Conservation (phyloP, 2,797 vertebrate species). For the Pelobates cultripes region DNA sequence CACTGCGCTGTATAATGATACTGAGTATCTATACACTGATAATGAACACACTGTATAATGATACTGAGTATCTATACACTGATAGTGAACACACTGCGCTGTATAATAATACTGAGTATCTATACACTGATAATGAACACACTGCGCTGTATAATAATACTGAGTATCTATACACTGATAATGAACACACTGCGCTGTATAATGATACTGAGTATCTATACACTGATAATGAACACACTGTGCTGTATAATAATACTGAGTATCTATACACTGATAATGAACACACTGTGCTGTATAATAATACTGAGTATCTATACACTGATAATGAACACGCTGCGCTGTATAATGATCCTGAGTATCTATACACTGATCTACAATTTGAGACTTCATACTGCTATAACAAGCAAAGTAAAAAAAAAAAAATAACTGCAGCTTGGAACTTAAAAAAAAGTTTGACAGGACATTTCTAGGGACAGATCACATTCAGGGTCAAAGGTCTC, state of each 20-base stretch:
- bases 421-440: too few species aligned
- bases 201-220: neutral
- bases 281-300: neutral
- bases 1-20: neutral
- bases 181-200: neutral
- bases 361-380: conserved; percentile 1
- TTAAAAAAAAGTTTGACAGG: too few species aligned
- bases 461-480: too few species aligned
- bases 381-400: neutral
- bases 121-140: neutral
- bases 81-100: neutral
- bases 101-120: neutral
- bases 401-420: too few species aligned
- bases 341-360: neutral
- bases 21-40: neutral
- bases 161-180: conserved; percentile 7
- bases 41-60: neutral
- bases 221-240: neutral
- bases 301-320: neutral
- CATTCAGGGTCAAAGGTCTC: too few species aligned
- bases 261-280: conserved; percentile 9
- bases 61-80: neutral
- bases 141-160: neutral
- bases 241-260: neutral
- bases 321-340: neutral